Evolutionary conservation across 2,113 vertebrate species (phyloP).

Genomic region (Salvator merianae): DNA sequence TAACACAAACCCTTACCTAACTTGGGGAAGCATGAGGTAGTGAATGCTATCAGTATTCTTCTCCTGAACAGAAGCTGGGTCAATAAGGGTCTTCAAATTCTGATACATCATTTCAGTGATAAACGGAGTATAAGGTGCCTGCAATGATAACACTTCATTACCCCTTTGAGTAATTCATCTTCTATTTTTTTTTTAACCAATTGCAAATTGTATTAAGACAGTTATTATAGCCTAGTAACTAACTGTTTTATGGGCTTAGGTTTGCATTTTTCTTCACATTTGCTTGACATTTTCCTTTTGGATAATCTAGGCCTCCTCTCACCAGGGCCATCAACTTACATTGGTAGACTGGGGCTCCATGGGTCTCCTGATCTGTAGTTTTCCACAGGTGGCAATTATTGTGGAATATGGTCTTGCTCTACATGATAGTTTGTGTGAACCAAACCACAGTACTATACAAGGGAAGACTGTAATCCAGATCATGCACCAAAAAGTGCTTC

Average conservation of each 20-base stretch:
- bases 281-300: not conserved
- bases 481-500: not conserved
- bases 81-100: slow-evolving; percentile 89
- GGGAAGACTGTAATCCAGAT: not conserved
- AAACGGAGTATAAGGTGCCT: slow-evolving; percentile 98
- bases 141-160: slow-evolving; percentile 44
- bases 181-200: slow-evolving; percentile 18
- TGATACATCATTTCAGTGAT: slow-evolving; percentile 99
- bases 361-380: too few species aligned
- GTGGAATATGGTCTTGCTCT: too few species aligned
- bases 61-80: slow-evolving; percentile 85
- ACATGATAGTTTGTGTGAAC: too few species aligned
- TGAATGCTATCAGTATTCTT: slow-evolving; percentile 93
- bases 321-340: too few species aligned
- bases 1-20: slow-evolving; percentile 76
- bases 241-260: slow-evolving; percentile 8
- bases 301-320: too few species aligned
- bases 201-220: not conserved
- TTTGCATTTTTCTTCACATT: slow-evolving; percentile 20
- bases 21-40: slow-evolving; percentile 95
- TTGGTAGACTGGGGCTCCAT: too few species aligned
- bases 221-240: not conserved
- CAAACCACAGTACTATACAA: too few species aligned
- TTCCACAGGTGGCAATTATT: too few species aligned
- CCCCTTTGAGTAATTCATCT: slow-evolving; percentile 23